phyloP scores from a whole-genome alignment of 2,113 vertebrate species.

The Balaenoptera acutorostrata region DNA sequence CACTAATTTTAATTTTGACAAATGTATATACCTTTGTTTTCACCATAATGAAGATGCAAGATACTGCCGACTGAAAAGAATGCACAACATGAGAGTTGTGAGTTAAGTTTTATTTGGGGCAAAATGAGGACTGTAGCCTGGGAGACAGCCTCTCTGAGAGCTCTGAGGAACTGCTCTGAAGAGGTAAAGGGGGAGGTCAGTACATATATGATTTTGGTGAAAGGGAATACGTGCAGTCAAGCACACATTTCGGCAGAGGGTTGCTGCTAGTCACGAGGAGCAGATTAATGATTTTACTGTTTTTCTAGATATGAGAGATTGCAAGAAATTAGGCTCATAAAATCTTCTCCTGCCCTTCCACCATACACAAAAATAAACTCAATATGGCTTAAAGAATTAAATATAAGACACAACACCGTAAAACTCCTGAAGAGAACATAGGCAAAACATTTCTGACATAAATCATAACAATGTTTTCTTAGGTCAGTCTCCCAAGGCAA shows the following conservation, averaged over 20 bases:
- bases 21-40: neutral
- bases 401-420: neutral
- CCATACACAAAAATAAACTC: neutral
- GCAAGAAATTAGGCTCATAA: neutral
- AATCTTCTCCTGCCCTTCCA: neutral
- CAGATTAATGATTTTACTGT: neutral
- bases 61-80: neutral
- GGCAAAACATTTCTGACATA: neutral
- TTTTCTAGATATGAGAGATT: neutral
- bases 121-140: neutral
- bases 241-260: neutral
- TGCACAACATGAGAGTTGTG: neutral
- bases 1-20: constrained; percentile 10
- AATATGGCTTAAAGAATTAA: neutral
- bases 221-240: neutral
- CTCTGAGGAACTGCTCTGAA: neutral
- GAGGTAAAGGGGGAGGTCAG: neutral
- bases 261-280: neutral
- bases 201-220: neutral
- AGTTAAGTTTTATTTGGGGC: neutral
- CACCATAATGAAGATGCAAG: neutral
- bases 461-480: neutral
- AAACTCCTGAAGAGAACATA: neutral
- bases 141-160: neutral
- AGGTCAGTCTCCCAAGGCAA: neutral